Conservation (phyloP, 1,140 invertebrate genomes). For the Drosophila nigrodunni region DNA sequence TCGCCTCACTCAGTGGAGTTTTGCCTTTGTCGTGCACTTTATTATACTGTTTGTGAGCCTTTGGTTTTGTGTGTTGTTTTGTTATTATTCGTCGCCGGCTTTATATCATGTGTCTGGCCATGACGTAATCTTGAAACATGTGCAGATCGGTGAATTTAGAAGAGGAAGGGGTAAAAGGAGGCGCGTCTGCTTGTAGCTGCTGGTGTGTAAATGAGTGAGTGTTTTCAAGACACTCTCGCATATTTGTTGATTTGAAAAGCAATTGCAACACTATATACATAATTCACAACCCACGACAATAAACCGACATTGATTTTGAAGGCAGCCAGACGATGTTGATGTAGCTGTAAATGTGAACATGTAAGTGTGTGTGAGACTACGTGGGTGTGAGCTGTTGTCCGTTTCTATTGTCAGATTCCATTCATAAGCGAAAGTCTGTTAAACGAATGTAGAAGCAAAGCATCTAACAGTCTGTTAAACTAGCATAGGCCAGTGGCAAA, state of each 20-base stretch:
- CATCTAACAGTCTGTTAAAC: slow-evolving; percentile 28
- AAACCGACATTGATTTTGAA: slow-evolving; percentile 72
- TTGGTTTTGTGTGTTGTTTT: slow-evolving; percentile 51
- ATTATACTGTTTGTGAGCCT: slow-evolving; percentile 39
- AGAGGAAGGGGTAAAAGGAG: slow-evolving; percentile 20
- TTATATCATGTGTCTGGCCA: slow-evolving; percentile 66
- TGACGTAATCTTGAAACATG: slow-evolving; percentile 68
- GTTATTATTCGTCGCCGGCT: slow-evolving; percentile 54
- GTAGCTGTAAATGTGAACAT: slow-evolving; percentile 7
- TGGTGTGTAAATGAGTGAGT: slow-evolving; percentile 1
- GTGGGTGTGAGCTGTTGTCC: slow-evolving; percentile 31
- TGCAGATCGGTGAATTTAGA: slow-evolving; percentile 19
- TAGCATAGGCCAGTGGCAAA: slow-evolving; percentile 14
- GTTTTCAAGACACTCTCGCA: slow-evolving; percentile 17
- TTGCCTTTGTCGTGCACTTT: slow-evolving; percentile 32
- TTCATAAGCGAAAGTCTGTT: slow-evolving; percentile 41
- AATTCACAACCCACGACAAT: slow-evolving; percentile 65
- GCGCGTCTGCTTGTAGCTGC: slow-evolving; percentile 30
- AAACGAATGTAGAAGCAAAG: slow-evolving; percentile 17
- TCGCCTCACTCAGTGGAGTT: neutral
- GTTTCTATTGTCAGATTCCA: slow-evolving; percentile 32
- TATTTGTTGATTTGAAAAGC: slow-evolving; percentile 36
- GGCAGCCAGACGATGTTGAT: slow-evolving; percentile 48
- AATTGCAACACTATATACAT: slow-evolving; percentile 32
- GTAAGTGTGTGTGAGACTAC: slow-evolving; percentile 11